phyloP scores from a whole-genome alignment of 2,888 invertebrate genomes.

The Agriotes lineatus region DNA sequence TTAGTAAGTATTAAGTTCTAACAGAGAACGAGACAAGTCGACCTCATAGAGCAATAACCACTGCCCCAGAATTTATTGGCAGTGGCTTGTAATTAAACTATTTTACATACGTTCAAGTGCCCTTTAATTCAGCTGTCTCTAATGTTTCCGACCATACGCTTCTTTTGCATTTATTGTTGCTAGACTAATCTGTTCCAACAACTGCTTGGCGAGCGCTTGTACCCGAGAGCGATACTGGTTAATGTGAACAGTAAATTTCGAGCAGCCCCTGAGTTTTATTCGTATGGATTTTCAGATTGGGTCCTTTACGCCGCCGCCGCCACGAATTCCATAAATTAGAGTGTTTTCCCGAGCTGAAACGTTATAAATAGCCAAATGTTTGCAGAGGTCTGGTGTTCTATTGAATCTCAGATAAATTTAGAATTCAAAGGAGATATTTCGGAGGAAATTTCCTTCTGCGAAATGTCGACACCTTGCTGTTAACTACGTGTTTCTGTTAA shows the following conservation, averaged over 20 bases:
- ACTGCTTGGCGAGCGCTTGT: constrained; percentile 38
- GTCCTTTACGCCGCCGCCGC: constrained; percentile 46
- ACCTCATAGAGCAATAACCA: not conserved
- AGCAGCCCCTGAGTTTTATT: constrained; percentile 48
- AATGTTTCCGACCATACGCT: constrained; percentile 19
- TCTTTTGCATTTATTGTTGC: constrained; percentile 23
- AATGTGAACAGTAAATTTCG: constrained; percentile 51
- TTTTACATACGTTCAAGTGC: constrained; percentile 22
- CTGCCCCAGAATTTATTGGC: not conserved
- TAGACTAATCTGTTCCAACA: constrained; percentile 37
- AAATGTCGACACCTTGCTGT: constrained; percentile 10
- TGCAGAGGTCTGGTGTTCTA: constrained; percentile 28
- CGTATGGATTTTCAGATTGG: constrained; percentile 52
- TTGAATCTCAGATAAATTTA: constrained; percentile 33
- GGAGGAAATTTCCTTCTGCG: constrained; percentile 6
- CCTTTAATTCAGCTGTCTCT: constrained; percentile 22
- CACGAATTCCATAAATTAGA: constrained; percentile 51
- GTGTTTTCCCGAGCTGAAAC: constrained; percentile 39
- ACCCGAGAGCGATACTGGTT: constrained; percentile 39
- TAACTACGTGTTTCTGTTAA: too few species aligned
- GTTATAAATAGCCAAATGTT: constrained; percentile 41
- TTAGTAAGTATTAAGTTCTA: not conserved
- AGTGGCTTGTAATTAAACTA: constrained; percentile 14
- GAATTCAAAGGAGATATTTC: constrained; percentile 29
- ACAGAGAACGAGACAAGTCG: not conserved